Base-by-base conservation (phyloP, 2,888 invertebrate genomes). In the Apamea anceps region DNA sequence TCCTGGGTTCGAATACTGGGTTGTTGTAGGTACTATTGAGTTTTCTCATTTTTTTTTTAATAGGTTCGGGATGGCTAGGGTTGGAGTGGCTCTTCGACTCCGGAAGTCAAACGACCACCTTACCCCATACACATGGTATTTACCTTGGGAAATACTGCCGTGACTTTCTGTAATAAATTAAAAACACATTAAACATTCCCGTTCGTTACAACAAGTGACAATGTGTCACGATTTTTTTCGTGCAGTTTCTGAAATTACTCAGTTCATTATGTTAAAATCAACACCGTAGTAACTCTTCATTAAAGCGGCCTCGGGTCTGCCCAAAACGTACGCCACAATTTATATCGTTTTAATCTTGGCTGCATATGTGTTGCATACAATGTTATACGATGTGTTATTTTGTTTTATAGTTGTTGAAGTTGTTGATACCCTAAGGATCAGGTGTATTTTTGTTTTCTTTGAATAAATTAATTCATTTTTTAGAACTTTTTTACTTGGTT, bases 241-340 rank as follows among this genome's bases (percentile, higher is more conserved):
- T 83, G 87, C 91, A 87, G 84, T 88, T 91, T 90, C 86, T 83
- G 86, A 93, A 94, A 93, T 94, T 93, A 93, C 91, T 88, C 88
- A 90, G 92, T 91, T 94, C 93, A 94, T 95, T 94, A 95, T 94
- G 93, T 94, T 93, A 94, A 95, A 95, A 95, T 94, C 93, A 94
- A 95, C 94, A 94, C 92, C 90, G 92, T 90, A 89, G 92, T 94
- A 93, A 94, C 93, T 94, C 94, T 94, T 95, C 93, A 94, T 95
- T 94, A 94, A 91, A 82, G 73, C 66, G 90, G 89, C 91, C 91
- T 92, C 92, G 90, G 90, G 89, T 91, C 87, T 90, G 85, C 88
- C 90, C 85, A 91, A 92, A 93, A 91, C 89, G 87, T 89, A 87
- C 89, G 84, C 85, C 85, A 89, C 91, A 89, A 92, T 91, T 91